Evolutionary conservation across 2,797 vertebrate genomes (phyloP).

Genomic region (Megaceryle alcyon): DNA sequence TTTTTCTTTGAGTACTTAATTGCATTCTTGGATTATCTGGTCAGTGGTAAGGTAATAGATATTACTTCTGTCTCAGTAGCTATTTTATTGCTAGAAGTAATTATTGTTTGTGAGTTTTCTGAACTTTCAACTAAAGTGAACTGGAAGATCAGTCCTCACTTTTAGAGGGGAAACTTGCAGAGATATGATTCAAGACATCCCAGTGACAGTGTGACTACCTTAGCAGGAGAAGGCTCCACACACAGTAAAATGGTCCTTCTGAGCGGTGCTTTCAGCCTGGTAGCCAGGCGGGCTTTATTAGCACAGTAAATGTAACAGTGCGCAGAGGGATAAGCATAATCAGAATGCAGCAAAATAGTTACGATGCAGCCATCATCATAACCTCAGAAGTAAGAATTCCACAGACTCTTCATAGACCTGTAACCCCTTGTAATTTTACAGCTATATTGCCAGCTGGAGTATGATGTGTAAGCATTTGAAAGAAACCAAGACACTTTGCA

Average conservation of each 20-base stretch:
- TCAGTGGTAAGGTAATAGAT: background rate
- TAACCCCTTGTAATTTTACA: background rate
- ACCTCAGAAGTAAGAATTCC: background rate
- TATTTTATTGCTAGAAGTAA: background rate
- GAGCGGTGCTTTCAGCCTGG: background rate
- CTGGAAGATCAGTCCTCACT: background rate
- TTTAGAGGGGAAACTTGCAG: background rate
- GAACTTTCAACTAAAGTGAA: background rate
- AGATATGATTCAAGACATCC: background rate
- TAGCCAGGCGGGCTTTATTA: background rate
- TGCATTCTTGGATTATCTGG: background rate
- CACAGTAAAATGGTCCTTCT: background rate
- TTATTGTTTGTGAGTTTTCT: background rate
- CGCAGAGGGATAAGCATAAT: accelerated
- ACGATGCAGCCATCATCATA: background rate
- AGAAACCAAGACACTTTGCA: background rate
- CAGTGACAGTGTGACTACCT: background rate
- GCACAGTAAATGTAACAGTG: background rate
- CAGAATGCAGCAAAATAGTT: background rate
- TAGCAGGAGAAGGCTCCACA: background rate
- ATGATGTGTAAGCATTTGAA: background rate
- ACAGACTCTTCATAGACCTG: background rate
- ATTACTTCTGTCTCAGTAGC: accelerated
- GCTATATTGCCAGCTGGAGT: background rate
- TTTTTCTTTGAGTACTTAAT: background rate